Percentiles rank a stretch among this genome's conserved stretches.
Conservation (phyloP, 2,113 vertebrate genomes). For the Pachypanchax playfairii region DNA sequence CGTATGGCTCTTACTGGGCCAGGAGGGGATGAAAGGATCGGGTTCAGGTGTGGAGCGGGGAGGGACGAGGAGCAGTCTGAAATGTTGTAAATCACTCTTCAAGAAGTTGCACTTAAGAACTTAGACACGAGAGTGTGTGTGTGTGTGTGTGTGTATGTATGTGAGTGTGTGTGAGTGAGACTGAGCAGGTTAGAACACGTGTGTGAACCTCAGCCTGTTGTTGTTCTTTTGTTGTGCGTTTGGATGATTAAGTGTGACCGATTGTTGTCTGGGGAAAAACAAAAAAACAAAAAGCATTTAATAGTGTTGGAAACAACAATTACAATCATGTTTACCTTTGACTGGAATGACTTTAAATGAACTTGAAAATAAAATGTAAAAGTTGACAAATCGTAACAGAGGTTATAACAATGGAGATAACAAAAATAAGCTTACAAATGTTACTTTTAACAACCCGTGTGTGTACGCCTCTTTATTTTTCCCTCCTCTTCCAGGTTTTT, state of each 20-base stretch:
- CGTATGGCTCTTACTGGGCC: constrained; percentile 46
- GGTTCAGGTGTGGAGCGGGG: no score
- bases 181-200: background rate
- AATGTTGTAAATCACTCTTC: constrained; percentile 57
- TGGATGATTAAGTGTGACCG: constrained; percentile 44
- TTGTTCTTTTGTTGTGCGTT: constrained; percentile 38
- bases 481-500: constrained; percentile 4
- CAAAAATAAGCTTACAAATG: constrained; percentile 79
- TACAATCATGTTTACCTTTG: constrained; percentile 86
- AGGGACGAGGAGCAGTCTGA: constrained; percentile 20
- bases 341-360: constrained; percentile 84
- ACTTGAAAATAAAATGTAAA: constrained; percentile 83
- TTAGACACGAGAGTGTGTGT: constrained; percentile 57
- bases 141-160: constrained; percentile 31
- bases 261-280: constrained; percentile 73
- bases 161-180: constrained; percentile 5
- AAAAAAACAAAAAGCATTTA: constrained; percentile 83
- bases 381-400: constrained; percentile 80
- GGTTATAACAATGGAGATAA: constrained; percentile 80
- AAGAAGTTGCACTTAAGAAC: constrained; percentile 74
- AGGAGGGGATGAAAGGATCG: constrained; percentile 11
- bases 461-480: constrained; percentile 66
- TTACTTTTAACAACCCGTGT: constrained; percentile 74
- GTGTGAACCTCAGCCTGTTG: constrained; percentile 29
- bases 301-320: constrained; percentile 82